Base-by-base conservation (phyloP, 2,113 vertebrate species). In the Clarias gariepinus region DNA sequence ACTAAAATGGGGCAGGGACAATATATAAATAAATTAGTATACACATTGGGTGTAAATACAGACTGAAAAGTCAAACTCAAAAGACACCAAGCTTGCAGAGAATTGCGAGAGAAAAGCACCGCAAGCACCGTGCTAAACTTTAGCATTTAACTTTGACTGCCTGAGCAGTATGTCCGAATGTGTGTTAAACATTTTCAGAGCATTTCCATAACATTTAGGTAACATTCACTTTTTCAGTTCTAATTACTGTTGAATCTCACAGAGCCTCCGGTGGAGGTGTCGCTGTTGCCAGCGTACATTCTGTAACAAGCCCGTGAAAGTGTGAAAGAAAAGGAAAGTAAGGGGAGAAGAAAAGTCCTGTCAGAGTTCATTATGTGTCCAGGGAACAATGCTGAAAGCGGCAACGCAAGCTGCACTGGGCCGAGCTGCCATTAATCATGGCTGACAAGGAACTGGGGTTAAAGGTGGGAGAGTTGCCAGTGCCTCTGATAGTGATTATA, bases 331-430 rank as follows among this genome's bases (percentile, higher is more conserved):
- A 74, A 84, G 89, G 85, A 88, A 95, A 93, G 91, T 93, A 94
- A 93, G 91, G 89, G 93, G 94, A 94, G 93, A 94, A 94, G 93
- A 94, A 93, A 94, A 95, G 93, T 94, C 94, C 28, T 95, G 95
- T 95, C 95, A 95, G 94, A 95, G 94, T 95, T 95, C 95, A 95
- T 96, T 95, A 96, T 95, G 93, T 95, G 94, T 95, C 95, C 94
- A 94, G 95, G 95, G 95, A 96, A 95, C 95, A 95, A 94, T 92
- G 94, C 94, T 95, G 93, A 93, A 94, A 94, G 94, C 94, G 94
- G 95, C 95, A 95, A 94, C 86, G 90, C 92, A 94, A 95, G 94
- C 93, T 92, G 91, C 89, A 91, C 93, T 85, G 93, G 92, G 91
- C 94, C 91, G 89, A 89, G 92, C 92, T 60, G 93, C 94, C 95